Conservation (phyloP, 2,797 vertebrate genomes). For the Selene dorsalis region DNA sequence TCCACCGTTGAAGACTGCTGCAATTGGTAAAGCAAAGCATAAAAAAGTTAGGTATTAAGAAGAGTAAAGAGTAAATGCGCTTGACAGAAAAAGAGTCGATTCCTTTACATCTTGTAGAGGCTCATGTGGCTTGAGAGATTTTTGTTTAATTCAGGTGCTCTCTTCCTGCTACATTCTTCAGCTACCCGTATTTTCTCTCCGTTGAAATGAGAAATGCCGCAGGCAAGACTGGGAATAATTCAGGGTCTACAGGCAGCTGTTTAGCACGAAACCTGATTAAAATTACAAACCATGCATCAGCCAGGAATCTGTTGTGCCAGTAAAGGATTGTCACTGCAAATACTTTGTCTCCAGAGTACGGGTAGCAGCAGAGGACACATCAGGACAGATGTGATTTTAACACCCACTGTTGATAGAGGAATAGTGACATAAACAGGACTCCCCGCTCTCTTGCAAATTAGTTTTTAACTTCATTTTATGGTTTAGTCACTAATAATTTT, state of each 20-base stretch:
- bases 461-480: slow-evolving; percentile 37
- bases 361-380: slow-evolving; percentile 44
- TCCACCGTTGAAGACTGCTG: slow-evolving; percentile 97
- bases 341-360: slow-evolving; percentile 57
- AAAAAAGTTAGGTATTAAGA: slow-evolving; percentile 70
- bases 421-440: slow-evolving; percentile 32
- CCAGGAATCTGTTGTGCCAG: slow-evolving; percentile 69
- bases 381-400: slow-evolving; percentile 58
- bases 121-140: slow-evolving; percentile 73
- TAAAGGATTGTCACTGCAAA: slow-evolving; percentile 73
- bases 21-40: slow-evolving; percentile 49
- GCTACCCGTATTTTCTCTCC: slow-evolving; percentile 64
- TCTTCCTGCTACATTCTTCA: slow-evolving; percentile 71
- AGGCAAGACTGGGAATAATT: slow-evolving; percentile 79
- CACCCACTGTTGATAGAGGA: slow-evolving; percentile 43
- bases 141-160: slow-evolving; percentile 74
- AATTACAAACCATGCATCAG: slow-evolving; percentile 81
- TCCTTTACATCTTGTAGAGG: slow-evolving; percentile 69
- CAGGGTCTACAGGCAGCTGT: slow-evolving; percentile 82
- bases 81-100: slow-evolving; percentile 65
- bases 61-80: slow-evolving; percentile 46
- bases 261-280: slow-evolving; percentile 84
- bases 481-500: slow-evolving; percentile 1
- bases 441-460: slow-evolving; percentile 22
- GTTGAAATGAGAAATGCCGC: slow-evolving; percentile 79